Evolutionary conservation across 2,888 invertebrate genomes (phyloP).

Genomic region (Zeuzera pyrina): DNA sequence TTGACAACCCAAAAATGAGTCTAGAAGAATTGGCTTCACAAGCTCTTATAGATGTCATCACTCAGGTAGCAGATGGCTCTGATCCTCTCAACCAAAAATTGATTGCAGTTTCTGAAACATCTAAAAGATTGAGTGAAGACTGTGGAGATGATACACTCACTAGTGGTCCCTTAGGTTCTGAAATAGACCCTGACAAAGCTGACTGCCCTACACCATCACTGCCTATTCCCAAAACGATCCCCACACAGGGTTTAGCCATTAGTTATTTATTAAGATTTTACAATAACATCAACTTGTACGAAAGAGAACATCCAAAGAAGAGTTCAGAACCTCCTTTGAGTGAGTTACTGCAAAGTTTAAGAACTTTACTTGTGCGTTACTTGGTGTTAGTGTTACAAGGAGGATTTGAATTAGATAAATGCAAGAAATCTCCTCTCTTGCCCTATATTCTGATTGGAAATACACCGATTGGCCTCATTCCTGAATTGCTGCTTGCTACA

Average conservation of each 20-base stretch:
- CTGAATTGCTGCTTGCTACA: slow-evolving; percentile 76
- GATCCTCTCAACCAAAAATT: slow-evolving; percentile 72
- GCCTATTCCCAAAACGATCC: slow-evolving; percentile 51
- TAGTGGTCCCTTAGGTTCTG: slow-evolving; percentile 41
- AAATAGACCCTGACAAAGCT: slow-evolving; percentile 45
- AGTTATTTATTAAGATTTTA: slow-evolving; percentile 72
- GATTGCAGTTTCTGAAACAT: slow-evolving; percentile 50
- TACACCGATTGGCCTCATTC: slow-evolving; percentile 82
- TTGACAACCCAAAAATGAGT: slow-evolving; percentile 64
- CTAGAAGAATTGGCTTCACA: slow-evolving; percentile 75
- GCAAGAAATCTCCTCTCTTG: slow-evolving; percentile 76
- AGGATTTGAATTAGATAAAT: slow-evolving; percentile 64
- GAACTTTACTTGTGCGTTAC: slow-evolving; percentile 68
- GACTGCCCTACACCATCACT: slow-evolving; percentile 61
- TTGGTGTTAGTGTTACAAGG: slow-evolving; percentile 75
- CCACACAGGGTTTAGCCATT: slow-evolving; percentile 55
- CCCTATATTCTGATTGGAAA: slow-evolving; percentile 79
- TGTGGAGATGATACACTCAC: slow-evolving; percentile 49
- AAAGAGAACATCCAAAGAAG: slow-evolving; percentile 82
- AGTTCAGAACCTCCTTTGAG: slow-evolving; percentile 82
- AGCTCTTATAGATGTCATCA: slow-evolving; percentile 78
- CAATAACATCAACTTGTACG: slow-evolving; percentile 80
- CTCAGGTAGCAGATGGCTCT: slow-evolving; percentile 69
- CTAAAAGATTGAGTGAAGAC: slow-evolving; percentile 60
- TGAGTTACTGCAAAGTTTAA: slow-evolving; percentile 74